Conservation (phyloP, 1,140 invertebrate species). For the Aphidius gifuensis region DNA sequence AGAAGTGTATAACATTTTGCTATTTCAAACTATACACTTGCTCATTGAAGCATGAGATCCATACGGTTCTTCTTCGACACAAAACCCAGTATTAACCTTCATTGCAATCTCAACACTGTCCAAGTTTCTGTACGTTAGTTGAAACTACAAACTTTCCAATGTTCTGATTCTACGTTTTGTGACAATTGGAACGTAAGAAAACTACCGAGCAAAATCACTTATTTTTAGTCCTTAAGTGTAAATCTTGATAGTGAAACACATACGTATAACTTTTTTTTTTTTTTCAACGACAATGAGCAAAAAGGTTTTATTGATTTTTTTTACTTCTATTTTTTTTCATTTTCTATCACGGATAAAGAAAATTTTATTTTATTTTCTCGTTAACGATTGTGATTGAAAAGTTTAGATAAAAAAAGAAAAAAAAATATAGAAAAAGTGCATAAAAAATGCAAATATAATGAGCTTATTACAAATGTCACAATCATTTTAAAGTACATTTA, state of each 20-base stretch:
- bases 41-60: background rate
- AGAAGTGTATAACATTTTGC: no score
- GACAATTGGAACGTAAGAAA: background rate
- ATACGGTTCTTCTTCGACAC: background rate
- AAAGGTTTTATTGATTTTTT: no score
- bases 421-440: no score
- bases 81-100: background rate
- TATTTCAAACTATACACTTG: background rate
- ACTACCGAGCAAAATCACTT: background rate
- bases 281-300: no score
- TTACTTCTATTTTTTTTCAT: no score
- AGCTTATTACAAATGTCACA: constrained; percentile 10
- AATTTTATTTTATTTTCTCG: no score
- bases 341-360: no score
- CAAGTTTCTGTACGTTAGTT: constrained; percentile 15
- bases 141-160: constrained; percentile 1
- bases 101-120: constrained; percentile 10
- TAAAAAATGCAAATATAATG: constrained; percentile 9
- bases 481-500: background rate
- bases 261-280: no score
- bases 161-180: no score
- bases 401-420: background rate
- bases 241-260: no score
- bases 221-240: no score
- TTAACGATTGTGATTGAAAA: no score